Conservation (phyloP, 2,113 vertebrate genomes). For the Strigops habroptila region DNA sequence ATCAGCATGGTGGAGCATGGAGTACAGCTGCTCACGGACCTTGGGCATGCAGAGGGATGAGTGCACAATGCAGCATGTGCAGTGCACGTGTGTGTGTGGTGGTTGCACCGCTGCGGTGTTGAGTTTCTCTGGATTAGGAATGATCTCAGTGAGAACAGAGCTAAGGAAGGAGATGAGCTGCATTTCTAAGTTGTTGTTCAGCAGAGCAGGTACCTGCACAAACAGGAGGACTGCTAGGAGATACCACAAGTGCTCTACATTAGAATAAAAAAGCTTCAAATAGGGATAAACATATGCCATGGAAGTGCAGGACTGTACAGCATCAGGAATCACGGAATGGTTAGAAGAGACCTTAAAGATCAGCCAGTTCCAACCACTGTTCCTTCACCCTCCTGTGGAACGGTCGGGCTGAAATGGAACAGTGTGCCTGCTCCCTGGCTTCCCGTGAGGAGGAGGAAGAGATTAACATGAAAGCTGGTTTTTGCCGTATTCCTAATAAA, state of each 20-base stretch:
- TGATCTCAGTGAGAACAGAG: neutral
- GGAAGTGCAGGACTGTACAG: neutral
- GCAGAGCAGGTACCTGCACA: neutral
- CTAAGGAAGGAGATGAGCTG: neutral
- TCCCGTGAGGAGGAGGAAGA: neutral
- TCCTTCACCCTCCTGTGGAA: fast-evolving
- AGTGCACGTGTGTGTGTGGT: neutral
- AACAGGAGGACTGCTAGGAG: neutral
- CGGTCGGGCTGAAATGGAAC: fast-evolving
- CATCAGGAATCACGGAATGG: neutral
- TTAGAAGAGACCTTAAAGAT: neutral
- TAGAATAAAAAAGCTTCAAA: neutral
- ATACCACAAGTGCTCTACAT: neutral
- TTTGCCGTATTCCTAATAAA: conserved; percentile 55
- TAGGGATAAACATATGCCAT: neutral
- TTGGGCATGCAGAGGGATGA: neutral
- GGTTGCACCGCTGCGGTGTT: neutral
- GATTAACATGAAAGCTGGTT: conserved; percentile 42
- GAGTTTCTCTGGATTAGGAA: neutral
- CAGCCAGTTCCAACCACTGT: neutral
- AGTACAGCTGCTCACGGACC: neutral
- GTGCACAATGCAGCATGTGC: fast-evolving
- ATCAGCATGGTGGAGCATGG: fast-evolving
- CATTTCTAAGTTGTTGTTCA: neutral
- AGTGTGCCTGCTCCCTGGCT: neutral